Conservation (phyloP, 2,113 vertebrate species). For the Halcyon malimbica region DNA sequence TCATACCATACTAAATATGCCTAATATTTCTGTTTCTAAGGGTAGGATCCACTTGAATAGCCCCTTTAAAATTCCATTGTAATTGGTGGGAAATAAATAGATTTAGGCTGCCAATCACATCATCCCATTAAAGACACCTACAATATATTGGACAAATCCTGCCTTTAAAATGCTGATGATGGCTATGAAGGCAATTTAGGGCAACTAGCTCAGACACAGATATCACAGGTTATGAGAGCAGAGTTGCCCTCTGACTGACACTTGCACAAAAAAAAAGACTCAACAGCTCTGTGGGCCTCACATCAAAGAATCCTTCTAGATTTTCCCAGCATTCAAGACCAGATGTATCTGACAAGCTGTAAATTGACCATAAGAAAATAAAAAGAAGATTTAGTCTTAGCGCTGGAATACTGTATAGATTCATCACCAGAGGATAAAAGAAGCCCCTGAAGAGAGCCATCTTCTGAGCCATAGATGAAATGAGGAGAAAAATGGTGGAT, state of each 20-base stretch:
- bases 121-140: background rate
- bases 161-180: background rate
- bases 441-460: background rate
- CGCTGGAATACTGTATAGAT: background rate
- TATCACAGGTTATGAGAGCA: background rate
- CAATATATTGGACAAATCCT: background rate
- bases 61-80: background rate
- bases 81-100: background rate
- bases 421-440: background rate
- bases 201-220: background rate
- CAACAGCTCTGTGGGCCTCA: background rate
- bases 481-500: background rate
- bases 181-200: background rate
- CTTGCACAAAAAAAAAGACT: background rate
- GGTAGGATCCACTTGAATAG: background rate
- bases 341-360: background rate
- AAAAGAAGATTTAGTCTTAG: background rate
- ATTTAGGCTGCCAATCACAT: background rate
- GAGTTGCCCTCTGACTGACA: background rate
- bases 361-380: background rate
- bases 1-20: background rate
- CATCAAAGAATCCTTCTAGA: background rate
- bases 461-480: background rate
- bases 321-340: background rate
- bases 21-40: background rate